A percentile compares a stretch with the other conserved stretches of the same genome.
phyloP scores from a whole-genome alignment of 2,888 invertebrate species.

The Leptopilina myrica region DNA sequence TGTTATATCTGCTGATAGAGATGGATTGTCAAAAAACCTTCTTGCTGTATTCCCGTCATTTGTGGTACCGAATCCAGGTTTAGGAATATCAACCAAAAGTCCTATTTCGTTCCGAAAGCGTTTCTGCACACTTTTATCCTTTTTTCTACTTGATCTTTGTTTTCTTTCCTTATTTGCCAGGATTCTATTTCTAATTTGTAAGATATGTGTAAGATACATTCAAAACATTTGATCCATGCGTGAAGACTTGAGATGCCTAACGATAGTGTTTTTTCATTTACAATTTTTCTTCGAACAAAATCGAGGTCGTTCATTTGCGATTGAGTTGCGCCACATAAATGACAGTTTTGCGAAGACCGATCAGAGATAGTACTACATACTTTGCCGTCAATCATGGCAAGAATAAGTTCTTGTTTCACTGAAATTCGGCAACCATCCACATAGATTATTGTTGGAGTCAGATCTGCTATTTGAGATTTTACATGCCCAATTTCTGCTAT shows the following conservation, averaged over 20 bases:
- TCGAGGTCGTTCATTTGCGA: not conserved
- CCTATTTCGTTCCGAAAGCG: too few species aligned
- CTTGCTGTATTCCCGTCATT: not conserved
- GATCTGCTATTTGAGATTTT: not conserved
- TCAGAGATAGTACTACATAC: not conserved
- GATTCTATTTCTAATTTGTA: too few species aligned
- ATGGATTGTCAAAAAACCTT: not conserved
- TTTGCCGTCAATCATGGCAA: not conserved
- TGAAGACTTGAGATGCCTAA: not conserved
- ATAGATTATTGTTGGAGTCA: not conserved
- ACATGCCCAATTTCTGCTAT: not conserved
- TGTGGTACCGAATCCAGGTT: not conserved
- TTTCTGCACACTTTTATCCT: too few species aligned
- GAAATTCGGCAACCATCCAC: not conserved
- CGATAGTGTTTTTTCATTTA: not conserved
- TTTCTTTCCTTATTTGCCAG: too few species aligned
- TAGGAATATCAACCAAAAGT: not conserved
- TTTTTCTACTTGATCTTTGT: too few species aligned
- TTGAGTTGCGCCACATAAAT: not conserved
- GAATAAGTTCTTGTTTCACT: not conserved
- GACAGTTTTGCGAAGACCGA: not conserved
- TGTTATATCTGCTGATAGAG: not conserved
- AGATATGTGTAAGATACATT: too few species aligned
- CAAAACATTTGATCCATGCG: too few species aligned
- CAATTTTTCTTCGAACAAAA: not conserved